A percentile compares a stretch with the other conserved stretches of the same genome.
phyloP scores from a whole-genome alignment of 2,888 invertebrate genomes.

The Synanthedon formicaeformis region DNA sequence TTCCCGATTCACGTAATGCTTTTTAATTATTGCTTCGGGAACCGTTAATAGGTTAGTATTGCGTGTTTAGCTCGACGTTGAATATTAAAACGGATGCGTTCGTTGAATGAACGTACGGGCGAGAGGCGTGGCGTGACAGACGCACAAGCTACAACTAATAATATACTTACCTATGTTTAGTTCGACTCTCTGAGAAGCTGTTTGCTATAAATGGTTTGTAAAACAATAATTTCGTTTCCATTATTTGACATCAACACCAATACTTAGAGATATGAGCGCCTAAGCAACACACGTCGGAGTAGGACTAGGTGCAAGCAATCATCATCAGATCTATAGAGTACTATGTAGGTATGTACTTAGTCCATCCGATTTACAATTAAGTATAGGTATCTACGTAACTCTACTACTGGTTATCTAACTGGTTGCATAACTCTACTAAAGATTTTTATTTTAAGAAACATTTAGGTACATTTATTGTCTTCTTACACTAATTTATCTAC shows the following conservation, averaged over 20 bases:
- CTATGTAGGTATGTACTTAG: not conserved
- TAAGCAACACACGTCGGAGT: too few relatives aligned
- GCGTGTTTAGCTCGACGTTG: constrained; percentile 24
- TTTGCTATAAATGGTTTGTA: constrained; percentile 7
- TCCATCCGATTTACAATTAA: not conserved
- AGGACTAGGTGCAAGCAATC: not conserved
- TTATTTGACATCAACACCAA: too few relatives aligned
- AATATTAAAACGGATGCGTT: constrained; percentile 24
- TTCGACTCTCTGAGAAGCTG: constrained; percentile 21
- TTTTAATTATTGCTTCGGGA: constrained; percentile 51
- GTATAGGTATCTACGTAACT: too few relatives aligned
- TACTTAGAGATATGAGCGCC: too few relatives aligned
- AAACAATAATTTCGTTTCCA: too few relatives aligned
- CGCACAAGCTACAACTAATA: constrained; percentile 1
- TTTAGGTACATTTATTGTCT: too few relatives aligned
- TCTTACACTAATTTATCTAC: too few relatives aligned
- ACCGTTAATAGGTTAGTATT: constrained; percentile 43
- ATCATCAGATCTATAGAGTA: not conserved
- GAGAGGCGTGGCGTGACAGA: constrained; percentile 15
- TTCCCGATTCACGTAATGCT: constrained; percentile 48
- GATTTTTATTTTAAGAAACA: too few relatives aligned
- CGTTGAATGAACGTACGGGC: constrained; percentile 31
- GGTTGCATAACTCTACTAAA: too few relatives aligned
- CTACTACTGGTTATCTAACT: too few relatives aligned
- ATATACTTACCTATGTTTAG: not conserved